phyloP scores from a whole-genome alignment of 2,113 vertebrate genomes.

The Ameiurus melas region DNA sequence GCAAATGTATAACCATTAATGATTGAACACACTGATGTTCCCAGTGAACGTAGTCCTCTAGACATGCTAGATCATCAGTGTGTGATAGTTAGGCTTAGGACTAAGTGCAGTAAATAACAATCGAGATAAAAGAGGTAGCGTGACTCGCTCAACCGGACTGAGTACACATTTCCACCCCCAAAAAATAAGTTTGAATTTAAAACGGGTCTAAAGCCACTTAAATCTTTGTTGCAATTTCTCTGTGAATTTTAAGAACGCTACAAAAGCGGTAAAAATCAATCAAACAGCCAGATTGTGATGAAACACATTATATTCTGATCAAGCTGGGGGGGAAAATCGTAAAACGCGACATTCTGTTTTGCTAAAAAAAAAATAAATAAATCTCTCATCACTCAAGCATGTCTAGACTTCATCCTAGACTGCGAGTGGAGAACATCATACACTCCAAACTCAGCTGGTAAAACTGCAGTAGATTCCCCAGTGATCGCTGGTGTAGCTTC shows the following conservation, averaged over 20 bases:
- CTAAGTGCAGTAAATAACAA: background rate
- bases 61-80: background rate
- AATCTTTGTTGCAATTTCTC: background rate
- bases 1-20: background rate
- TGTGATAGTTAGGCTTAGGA: background rate
- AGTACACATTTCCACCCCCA: background rate
- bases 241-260: background rate
- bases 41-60: background rate
- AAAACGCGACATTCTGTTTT: background rate
- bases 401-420: background rate
- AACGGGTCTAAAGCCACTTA: background rate
- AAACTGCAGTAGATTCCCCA: constrained; percentile 92
- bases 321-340: background rate
- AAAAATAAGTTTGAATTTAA: background rate
- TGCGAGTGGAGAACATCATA: background rate
- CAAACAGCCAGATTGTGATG: background rate
- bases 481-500: constrained; percentile 90
- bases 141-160: background rate
- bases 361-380: background rate
- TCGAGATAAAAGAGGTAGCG: background rate
- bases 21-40: background rate
- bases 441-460: constrained; percentile 33
- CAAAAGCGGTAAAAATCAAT: background rate
- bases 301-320: background rate
- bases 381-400: too few species aligned